Evolutionary conservation across 23 tunicate genomes (phyloP), one percentile per base, ranked within the genome.

Genomic region (Ciona savignyi): DNA sequence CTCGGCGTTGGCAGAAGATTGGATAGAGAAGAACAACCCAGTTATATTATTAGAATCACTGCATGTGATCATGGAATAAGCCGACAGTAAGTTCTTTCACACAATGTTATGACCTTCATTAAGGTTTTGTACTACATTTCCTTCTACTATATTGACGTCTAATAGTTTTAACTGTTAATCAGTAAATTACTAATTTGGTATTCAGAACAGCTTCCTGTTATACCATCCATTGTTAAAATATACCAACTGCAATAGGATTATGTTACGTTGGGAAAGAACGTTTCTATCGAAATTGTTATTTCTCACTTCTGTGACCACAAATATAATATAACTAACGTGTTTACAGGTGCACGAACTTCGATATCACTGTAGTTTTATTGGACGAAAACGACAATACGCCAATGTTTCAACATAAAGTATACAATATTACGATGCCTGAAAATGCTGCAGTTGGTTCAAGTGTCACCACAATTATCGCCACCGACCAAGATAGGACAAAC

Each of bases 301-400:
- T n/a, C n/a, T n/a, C n/a, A n/a, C n/a, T n/a, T n/a, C n/a, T n/a
- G n/a, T n/a, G n/a, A n/a, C n/a, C n/a, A n/a, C n/a, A n/a, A n/a
- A n/a, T n/a, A n/a, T n/a, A n/a, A n/a, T n/a, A n/a, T n/a, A n/a
- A n/a, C n/a, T n/a, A n/a, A n/a, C n/a, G n/a, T n/a, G n/a, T n/a
- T n/a, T n/a, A n/a, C n/a, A 86, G 93, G 31, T 86, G 93, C 34
- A 68, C 93, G 1, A 29, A 62, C 1, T 63, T 74, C 74, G 27
- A 32, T 1, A 61, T 86, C 30, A 27, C 31, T 0, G 85, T 86
- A 4, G 34, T 74, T 19, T 60, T 86, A 0, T 33, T 86, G 71
- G 93, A 86, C 48, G 77, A 34, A 24, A 86, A 86, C 63, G 93
- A 86, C 60, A 66, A 86, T 63, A 32, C 80, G 1, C 93, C 93